Evolutionary conservation across 2,888 invertebrate genomes (phyloP).

Genomic region (Hemicrepidius hirtus): DNA sequence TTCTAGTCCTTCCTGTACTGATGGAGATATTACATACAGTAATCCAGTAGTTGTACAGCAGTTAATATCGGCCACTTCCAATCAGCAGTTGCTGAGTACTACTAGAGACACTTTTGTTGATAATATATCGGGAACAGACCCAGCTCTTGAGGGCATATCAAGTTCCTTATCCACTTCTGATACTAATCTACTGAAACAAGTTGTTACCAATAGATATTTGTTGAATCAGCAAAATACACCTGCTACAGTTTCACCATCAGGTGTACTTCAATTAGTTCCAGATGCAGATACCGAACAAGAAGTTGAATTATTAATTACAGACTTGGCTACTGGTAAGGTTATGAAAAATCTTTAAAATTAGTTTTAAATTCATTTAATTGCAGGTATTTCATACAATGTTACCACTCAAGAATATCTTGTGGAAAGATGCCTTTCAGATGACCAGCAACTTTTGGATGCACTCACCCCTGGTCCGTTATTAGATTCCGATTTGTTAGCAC

Average conservation of each 20-base stretch:
- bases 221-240: slow-evolving; percentile 54
- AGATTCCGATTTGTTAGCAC: slow-evolving; percentile 63
- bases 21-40: slow-evolving; percentile 61
- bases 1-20: slow-evolving; percentile 67
- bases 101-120: slow-evolving; percentile 33
- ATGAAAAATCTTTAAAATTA: background rate
- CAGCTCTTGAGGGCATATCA: slow-evolving; percentile 62
- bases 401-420: slow-evolving; percentile 64
- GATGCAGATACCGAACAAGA: slow-evolving; percentile 64
- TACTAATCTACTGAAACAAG: slow-evolving; percentile 61
- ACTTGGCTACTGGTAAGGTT: slow-evolving; percentile 67
- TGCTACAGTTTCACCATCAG: slow-evolving; percentile 44
- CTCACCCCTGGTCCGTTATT: slow-evolving; percentile 64
- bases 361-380: background rate
- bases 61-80: slow-evolving; percentile 60
- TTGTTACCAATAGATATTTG: slow-evolving; percentile 64
- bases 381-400: slow-evolving; percentile 59
- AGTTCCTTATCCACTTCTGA: slow-evolving; percentile 63
- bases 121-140: slow-evolving; percentile 44
- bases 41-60: slow-evolving; percentile 68
- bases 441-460: slow-evolving; percentile 66
- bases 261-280: slow-evolving; percentile 58
- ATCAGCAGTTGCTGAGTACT: slow-evolving; percentile 34
- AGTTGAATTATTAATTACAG: slow-evolving; percentile 70
- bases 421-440: slow-evolving; percentile 66